phyloP scores from a whole-genome alignment of 2,888 invertebrate genomes.

The Gortyna flavago region DNA sequence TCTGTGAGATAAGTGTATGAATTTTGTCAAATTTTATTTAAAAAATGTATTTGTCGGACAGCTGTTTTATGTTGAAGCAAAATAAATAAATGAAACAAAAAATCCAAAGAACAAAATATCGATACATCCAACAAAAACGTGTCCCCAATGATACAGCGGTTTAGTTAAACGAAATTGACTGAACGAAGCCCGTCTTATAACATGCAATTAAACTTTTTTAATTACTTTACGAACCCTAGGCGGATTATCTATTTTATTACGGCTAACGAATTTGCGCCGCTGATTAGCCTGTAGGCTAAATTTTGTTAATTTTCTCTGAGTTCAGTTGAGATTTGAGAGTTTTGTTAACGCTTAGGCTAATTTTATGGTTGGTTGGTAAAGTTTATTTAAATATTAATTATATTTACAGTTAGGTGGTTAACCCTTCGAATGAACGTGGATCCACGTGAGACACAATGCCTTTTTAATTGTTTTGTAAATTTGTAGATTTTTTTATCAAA shows the following conservation, averaged over 20 bases:
- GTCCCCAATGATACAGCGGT: conserved; percentile 72
- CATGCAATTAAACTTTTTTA: conserved; percentile 83
- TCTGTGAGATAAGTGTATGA: too few relatives aligned
- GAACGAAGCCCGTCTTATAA: conserved; percentile 65
- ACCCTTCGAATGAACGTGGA: background rate
- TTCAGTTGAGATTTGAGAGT: conserved; percentile 40
- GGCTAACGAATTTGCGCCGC: conserved; percentile 60
- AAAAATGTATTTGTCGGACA: background rate
- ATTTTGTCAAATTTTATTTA: too few relatives aligned
- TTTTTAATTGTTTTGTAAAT: background rate
- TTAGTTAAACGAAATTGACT: conserved; percentile 74
- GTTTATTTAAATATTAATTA: background rate
- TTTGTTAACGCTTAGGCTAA: conserved; percentile 19
- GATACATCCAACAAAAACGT: conserved; percentile 12
- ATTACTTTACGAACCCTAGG: conserved; percentile 76
- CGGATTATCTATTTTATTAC: conserved; percentile 73
- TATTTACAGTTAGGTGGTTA: background rate
- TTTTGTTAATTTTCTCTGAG: conserved; percentile 48
- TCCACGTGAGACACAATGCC: background rate
- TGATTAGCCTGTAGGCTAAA: conserved; percentile 60
- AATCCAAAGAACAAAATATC: background rate
- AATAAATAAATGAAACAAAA: background rate
- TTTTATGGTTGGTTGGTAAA: conserved; percentile 19
- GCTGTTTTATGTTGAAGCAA: background rate
- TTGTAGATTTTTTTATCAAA: too few relatives aligned